Evolutionary conservation across 2,797 vertebrate species (phyloP), one percentile per base, ranked within the genome.

Genomic region (Pachyuromys duprasi): DNA sequence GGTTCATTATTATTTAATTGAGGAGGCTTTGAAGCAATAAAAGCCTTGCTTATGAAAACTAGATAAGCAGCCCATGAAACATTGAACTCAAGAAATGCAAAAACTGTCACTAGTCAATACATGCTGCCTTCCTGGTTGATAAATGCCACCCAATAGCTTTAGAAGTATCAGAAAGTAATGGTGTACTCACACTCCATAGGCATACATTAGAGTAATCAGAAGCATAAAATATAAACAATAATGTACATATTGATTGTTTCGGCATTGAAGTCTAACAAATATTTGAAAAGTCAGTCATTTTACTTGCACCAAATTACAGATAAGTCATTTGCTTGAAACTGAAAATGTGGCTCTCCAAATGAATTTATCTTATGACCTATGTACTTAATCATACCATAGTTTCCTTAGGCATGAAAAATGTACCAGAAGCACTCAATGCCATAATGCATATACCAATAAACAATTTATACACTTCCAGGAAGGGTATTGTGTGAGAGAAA

Each of bases 271-370:
- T 96, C 97, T 97, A 98, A 97, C 90, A 97, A 98, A 97, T 97
- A 97, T 98, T 98, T 96, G 97, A 99, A 99, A 99, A 98, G 99
- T 99, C 99, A 99, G 97, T 97, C 97, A 97, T 98, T 98, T 98
- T 97, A 96, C 97, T 97, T 98, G 97, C 97, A 98, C 97, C 97
- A 98, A 98, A 99, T 97, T 97, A 98, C 98, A 98, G 97, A 97
- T 92, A 89, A 74, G 95, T 98, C 97, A 99, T 99, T 99, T 98
- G 98, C 98, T 98, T 98, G 97, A 97, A 95, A 98, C 98, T 97
- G 98, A 95, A 98, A 99, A 99, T 98, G 98, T 98, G 97, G 97
- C 97, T 98, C 98, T 98, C 98, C 98, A 98, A 97, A 97, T 98
- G 98, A 98, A 99, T 98, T 98, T 98, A 98, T 97, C 81, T 78